phyloP scores from a whole-genome alignment of 2,113 vertebrate species.

The Perca flavescens region DNA sequence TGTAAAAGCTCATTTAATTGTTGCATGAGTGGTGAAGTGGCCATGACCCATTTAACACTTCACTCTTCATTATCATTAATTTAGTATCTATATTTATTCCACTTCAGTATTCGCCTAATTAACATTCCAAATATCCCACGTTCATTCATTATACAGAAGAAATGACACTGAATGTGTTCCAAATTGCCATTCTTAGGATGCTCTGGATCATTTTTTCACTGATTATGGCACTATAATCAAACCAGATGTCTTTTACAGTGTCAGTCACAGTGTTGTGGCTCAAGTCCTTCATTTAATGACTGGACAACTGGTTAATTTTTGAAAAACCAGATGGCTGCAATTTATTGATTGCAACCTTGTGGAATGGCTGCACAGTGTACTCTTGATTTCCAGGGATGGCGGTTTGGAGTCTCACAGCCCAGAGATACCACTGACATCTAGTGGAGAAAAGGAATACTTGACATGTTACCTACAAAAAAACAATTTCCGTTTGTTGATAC shows the following conservation, averaged over 20 bases:
- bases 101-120: background rate
- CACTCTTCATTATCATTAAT: slow-evolving; percentile 31
- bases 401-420: background rate
- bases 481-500: background rate
- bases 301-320: background rate
- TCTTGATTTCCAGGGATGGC: no score
- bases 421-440: slow-evolving; percentile 49
- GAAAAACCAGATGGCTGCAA: background rate
- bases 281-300: slow-evolving; percentile 1
- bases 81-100: slow-evolving; percentile 13
- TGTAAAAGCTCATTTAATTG: background rate
- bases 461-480: background rate
- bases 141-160: background rate
- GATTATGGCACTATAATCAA: background rate
- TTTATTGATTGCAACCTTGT: background rate
- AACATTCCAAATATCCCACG: background rate
- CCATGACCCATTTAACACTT: background rate
- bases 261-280: background rate
- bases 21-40: slow-evolving; percentile 8
- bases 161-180: background rate
- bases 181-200: background rate
- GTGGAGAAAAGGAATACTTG: slow-evolving; percentile 10
- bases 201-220: background rate
- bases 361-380: background rate
- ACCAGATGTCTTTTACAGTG: background rate